Base-by-base conservation (phyloP, 64 coral and sea anemone species). In the Montipora foliosa region DNA sequence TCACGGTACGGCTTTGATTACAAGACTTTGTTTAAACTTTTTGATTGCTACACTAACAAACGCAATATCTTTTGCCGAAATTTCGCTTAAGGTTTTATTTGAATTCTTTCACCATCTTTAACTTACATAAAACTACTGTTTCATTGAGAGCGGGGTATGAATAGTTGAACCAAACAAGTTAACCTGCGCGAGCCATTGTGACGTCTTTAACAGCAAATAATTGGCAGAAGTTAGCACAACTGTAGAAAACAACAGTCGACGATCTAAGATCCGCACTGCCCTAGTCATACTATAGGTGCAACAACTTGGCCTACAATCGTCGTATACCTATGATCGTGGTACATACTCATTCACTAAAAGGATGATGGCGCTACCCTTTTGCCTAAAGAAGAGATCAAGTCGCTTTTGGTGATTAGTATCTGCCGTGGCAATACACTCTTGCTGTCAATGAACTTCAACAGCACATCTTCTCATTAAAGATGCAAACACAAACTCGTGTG, bases 121-220 rank as follows among this genome's bases (percentile, higher is more conserved):
- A 74, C 71, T 19, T 74, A 29, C 71, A 74, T 21, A 74, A 74
- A 74, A 21, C 71, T 74, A 21, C n/a, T 21, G 71, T 74, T 24
- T 74, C 71, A 74, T 8, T n/a, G 71, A 74, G 6, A 74, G 71
- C 13, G 8, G 19, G 15, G 71, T 74, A 74, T 74, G 67, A 69
- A 69, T 69, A 69, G 67, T 69, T 69, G 13, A 69, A 69, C 67
- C 14, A 69, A 11, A 69, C 14, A 69, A 69, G 20, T 12, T 37
- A 37, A 37, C 29, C 29, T 37, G 29, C 29, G 29, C 29, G 1
- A 37, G 29, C 29, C 1, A 37, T 69, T 69, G 60, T 64, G 67
- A 69, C 20, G 67, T n/a, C 14, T 15, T 69, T 74, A 74, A 74
- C 71, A 74, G 21, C 71, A 74, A 74, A 74, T 74, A 74, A 74